These are phyloP conservation scores for Lamproptera curius DNA, from an alignment of 2,888 invertebrate species.

Conservation along the genomic window DNA sequence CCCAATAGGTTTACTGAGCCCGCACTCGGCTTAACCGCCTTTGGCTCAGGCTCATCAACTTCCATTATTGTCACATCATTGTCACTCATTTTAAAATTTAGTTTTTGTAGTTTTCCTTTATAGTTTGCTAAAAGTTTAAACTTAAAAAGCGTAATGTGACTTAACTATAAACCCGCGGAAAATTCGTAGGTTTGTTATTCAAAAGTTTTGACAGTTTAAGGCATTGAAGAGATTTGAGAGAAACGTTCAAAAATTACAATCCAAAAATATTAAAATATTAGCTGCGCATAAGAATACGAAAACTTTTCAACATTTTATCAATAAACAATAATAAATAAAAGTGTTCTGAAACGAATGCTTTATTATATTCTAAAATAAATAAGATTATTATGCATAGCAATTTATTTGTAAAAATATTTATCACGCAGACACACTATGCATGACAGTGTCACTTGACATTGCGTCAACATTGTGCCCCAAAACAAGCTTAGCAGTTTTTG, in stretches of 20 bases:
- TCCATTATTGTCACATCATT: conserved; percentile 62
- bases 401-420: not conserved
- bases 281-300: not conserved
- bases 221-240: too few relatives aligned
- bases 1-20: conserved; percentile 38
- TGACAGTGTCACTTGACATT: not conserved
- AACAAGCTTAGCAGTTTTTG: not conserved
- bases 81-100: conserved; percentile 64
- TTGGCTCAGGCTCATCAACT: conserved; percentile 53
- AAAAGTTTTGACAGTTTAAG: too few relatives aligned
- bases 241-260: too few relatives aligned
- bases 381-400: not conserved
- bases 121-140: too few relatives aligned
- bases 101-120: too few relatives aligned
- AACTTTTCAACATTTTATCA: not conserved
- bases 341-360: too few relatives aligned
- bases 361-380: not conserved
- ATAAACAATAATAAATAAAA: not conserved
- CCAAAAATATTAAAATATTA: not conserved
- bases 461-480: not conserved
- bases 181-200: too few relatives aligned
- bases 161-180: too few relatives aligned
- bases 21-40: conserved; percentile 35
- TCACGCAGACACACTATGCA: not conserved
- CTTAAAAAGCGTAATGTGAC: too few relatives aligned